These are phyloP conservation scores for Rhizomys pruinosus DNA, from an alignment of 2,113 vertebrate genomes.

Conservation along the genomic window DNA sequence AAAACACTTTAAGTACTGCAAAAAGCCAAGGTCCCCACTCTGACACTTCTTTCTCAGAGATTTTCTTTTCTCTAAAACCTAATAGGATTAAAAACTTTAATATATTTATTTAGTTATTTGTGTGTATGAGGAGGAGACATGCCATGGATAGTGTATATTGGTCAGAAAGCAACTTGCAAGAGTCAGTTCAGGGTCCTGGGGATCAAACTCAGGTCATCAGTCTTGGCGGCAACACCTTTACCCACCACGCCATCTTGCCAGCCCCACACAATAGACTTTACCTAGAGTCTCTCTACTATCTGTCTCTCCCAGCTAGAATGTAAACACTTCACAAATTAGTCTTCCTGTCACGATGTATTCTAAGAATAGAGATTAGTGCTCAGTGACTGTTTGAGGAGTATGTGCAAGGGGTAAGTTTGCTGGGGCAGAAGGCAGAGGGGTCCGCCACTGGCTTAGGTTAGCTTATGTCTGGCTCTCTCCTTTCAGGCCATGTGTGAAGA, in stretches of 20 bases:
- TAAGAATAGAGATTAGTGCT: background rate
- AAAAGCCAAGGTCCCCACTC: background rate
- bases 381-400: slow-evolving; percentile 4
- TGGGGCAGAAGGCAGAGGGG: background rate
- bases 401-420: background rate
- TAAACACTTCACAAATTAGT: background rate
- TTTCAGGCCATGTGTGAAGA: background rate
- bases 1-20: background rate
- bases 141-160: background rate
- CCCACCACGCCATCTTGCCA: background rate
- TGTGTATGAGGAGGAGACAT: background rate
- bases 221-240: background rate
- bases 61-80: background rate
- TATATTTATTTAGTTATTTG: background rate
- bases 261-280: too few relatives aligned
- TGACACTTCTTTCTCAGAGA: background rate
- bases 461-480: background rate
- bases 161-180: background rate
- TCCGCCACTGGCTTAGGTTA: background rate
- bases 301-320: background rate
- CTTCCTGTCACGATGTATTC: slow-evolving; percentile 9
- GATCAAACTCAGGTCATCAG: background rate
- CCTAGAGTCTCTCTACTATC: background rate
- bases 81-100: background rate
- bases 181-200: background rate